Evolutionary conservation across 2,113 vertebrate species (phyloP).

Genomic region (rat (Rattus norvegicus)): DNA sequence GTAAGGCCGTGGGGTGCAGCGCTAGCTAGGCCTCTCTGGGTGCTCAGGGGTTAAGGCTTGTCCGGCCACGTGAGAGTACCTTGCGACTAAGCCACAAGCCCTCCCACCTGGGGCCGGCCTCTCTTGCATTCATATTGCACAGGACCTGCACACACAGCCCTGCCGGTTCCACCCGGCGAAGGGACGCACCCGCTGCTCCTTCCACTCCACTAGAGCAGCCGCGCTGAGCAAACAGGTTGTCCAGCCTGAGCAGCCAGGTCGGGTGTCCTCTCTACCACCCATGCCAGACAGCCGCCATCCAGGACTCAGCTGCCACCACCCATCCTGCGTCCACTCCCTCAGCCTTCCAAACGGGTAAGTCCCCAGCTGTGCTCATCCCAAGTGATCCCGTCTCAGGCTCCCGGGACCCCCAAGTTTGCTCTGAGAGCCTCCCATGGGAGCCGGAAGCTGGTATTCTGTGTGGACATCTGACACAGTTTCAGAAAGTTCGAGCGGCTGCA

Average conservation of each 20-base stretch:
- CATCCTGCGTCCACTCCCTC: not conserved
- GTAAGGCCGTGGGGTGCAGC: not conserved
- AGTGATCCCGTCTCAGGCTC: rapidly evolving
- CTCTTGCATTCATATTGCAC: not conserved
- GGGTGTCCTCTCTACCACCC: not conserved
- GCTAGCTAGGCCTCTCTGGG: not conserved
- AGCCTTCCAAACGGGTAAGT: slow-evolving; percentile 52
- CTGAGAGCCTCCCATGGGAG: not conserved
- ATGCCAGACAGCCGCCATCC: not conserved
- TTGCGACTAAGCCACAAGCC: slow-evolving; percentile 69
- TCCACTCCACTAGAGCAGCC: not conserved
- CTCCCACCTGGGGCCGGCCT: slow-evolving; percentile 2
- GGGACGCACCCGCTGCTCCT: not conserved
- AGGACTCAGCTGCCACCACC: not conserved
- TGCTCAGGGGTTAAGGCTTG: slow-evolving; percentile 75
- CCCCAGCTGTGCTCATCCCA: not conserved
- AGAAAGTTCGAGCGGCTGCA: slow-evolving; percentile 23
- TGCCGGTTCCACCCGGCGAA: not conserved
- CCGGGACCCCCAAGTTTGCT: not conserved
- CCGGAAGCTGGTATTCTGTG: not conserved
- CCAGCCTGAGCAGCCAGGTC: not conserved
- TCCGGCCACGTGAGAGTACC: slow-evolving; percentile 67
- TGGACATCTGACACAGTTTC: slow-evolving; percentile 63
- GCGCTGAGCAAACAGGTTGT: not conserved
- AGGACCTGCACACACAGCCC: no score